Base-by-base conservation (phyloP, 2,888 invertebrate genomes). In the Acrobasis consociella region DNA sequence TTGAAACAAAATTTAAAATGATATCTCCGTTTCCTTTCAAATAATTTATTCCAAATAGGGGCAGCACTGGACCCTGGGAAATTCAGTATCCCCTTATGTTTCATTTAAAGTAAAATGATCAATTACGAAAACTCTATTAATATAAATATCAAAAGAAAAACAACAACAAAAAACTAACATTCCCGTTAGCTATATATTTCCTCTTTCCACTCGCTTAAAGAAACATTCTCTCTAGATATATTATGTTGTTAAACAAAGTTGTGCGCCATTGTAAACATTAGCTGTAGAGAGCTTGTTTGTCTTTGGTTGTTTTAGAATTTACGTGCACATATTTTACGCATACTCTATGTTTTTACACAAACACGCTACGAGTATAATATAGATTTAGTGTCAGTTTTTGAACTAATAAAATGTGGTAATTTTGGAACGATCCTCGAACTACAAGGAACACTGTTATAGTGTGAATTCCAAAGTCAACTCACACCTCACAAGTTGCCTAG, bases 141-240 rank as follows among this genome's bases (percentile, higher is more conserved):
- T 31, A 31, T 8, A 31, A 31, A 31, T 7, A 5, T 5, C 5
- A 31, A 46, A 46, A 46, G 5, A n/a, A 46, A 46, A 13, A 46
- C 5, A n/a, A n/a, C n/a, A n/a, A n/a, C n/a, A n/a, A n/a, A n/a
- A 2, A 22, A 22, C 22, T 46, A 46, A 46, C n/a, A 46, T 13
- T n/a, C 13, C 46, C 5, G 13, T 10, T 13, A 46, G 13, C 46
- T 13, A 46, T n/a, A 46, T n/a, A 58, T 58, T 49, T 49, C 46
- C 58, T 49, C 58, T 46, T 22, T 49, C 22, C 58, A 46, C 31
- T 16, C 46, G 42, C 22, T 22, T 58, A 58, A 46, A 58, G 46
- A 22, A 58, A 58, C 58, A 46, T 58, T 58, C 31, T 58, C 58
- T 58, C 46, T 58, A 58, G 46, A 58, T 49, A 46, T 58, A 58